Evolutionary conservation across 2,888 invertebrate genomes (phyloP).

Genomic region (Scaptodrosophila latifasciaeformis): DNA sequence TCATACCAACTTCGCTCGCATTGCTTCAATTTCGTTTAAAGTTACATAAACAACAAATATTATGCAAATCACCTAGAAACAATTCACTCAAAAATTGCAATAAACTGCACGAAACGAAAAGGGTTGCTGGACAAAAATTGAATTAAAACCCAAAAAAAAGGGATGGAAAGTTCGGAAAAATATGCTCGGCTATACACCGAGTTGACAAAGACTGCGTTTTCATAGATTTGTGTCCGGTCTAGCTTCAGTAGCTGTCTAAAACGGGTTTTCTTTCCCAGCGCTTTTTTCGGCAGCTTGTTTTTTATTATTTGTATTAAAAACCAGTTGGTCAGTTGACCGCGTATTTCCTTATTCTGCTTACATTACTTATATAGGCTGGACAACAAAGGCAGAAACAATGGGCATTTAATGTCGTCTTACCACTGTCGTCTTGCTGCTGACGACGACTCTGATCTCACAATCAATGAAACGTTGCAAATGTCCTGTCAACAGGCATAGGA

Average conservation of each 20-base stretch:
- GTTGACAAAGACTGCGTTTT: slow-evolving; percentile 25
- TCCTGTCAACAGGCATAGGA: no score
- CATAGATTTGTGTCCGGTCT: slow-evolving; percentile 10
- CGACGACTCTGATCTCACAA: no score
- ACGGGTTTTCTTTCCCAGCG: slow-evolving; percentile 54
- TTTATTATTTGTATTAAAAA: background rate
- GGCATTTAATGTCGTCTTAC: no score
- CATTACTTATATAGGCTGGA: background rate
- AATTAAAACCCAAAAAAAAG: slow-evolving; percentile 29
- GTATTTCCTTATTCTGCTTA: background rate
- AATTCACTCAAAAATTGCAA: slow-evolving; percentile 31
- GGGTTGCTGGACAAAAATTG: slow-evolving; percentile 38
- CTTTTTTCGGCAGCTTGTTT: slow-evolving; percentile 11
- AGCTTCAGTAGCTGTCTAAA: slow-evolving; percentile 28
- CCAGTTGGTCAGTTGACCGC: slow-evolving; percentile 3
- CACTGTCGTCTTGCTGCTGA: no score
- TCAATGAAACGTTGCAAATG: no score
- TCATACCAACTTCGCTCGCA: no score
- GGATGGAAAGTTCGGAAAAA: slow-evolving; percentile 23
- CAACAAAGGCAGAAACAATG: background rate
- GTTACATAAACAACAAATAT: slow-evolving; percentile 25
- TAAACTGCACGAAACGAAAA: slow-evolving; percentile 36
- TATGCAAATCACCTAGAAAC: slow-evolving; percentile 44
- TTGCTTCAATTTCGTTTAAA: no score
- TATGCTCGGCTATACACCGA: slow-evolving; percentile 25